Base-by-base conservation (phyloP, 2,797 vertebrate genomes). In the Miopithecus talapoin region DNA sequence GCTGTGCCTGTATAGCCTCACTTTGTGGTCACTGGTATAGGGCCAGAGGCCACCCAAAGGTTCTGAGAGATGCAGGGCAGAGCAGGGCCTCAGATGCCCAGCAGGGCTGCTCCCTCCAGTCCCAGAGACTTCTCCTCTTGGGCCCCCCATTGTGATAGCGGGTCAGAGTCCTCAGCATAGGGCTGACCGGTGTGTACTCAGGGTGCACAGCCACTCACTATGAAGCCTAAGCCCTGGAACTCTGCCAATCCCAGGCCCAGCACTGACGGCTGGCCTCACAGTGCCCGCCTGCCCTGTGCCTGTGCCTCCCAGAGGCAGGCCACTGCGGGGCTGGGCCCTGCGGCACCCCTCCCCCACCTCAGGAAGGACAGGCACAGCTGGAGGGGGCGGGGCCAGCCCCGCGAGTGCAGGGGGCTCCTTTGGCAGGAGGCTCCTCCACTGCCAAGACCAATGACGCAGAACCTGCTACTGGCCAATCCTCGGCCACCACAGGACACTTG, bases 351-450 rank as follows among this genome's bases (percentile, higher is more conserved):
- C 68, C 83, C 41, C 79, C 68, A 75, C 14, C 28, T 50, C n/a
- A 28, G 4, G 12, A 96, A 97, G 33, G 96, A 80, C 70, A 59
- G 74, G 86, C 87, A 84, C 70, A 96, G 90, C 70, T 88, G 33
- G 91, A 85, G 59, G 41, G 61, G 75, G 33, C 2, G 14, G 13
- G 50, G 50, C 61, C 11, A 8, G n/a, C n/a, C 11, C 48, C 5
- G 55, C 24, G 61, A 74, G 30, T 9, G 6, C n/a, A 75, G 55
- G 24, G 24, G 16, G 9, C 36, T 22, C 43, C 61, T 22, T 10
- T 7, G 36, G 39, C 24, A 17, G 33, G 80, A 10, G 19, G 17
- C 85, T 81, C 43, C 92, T 64, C 50, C 53, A 74, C 22, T 85
- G 70, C 19, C 33, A 39, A 50, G 28, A 1, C 9, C 50, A 28